phyloP scores from a whole-genome alignment of 2,888 invertebrate species.

The Mamestra brassicae region DNA sequence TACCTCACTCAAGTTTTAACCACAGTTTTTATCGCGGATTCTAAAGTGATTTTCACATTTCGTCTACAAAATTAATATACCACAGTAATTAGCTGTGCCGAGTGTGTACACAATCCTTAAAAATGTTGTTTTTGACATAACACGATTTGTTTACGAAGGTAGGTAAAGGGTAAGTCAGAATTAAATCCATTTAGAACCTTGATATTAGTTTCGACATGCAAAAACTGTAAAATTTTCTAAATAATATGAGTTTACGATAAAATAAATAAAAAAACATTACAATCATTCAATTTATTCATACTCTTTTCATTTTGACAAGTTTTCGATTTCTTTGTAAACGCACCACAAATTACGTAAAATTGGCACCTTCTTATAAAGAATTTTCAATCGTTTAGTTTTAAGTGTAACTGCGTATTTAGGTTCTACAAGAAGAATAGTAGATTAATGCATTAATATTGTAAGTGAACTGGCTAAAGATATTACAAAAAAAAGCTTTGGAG shows the following conservation, averaged over 20 bases:
- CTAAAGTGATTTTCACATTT: too few species aligned
- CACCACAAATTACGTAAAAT: conserved; percentile 78
- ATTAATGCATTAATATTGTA: conserved; percentile 68
- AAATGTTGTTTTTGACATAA: conserved; percentile 30
- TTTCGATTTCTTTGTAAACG: conserved; percentile 34
- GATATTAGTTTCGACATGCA: too few species aligned
- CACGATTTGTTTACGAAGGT: conserved; percentile 3
- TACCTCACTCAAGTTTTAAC: too few species aligned
- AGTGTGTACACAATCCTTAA: too few species aligned
- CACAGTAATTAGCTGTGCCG: too few species aligned
- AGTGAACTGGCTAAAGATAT: conserved; percentile 56
- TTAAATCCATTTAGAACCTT: not conserved
- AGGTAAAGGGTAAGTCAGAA: not conserved
- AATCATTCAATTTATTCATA: not conserved
- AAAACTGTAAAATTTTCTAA: conserved; percentile 70
- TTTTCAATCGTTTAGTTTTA: conserved; percentile 67
- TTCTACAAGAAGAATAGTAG: conserved; percentile 46
- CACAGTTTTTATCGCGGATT: too few species aligned
- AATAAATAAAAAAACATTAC: not conserved
- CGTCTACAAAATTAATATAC: too few species aligned
- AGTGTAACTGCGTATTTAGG: conserved; percentile 65
- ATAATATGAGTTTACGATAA: too few species aligned
- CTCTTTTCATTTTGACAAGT: not conserved
- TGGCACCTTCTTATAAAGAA: conserved; percentile 53
- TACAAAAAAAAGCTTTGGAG: conserved; percentile 7